Base-by-base conservation (phyloP, 2,113 vertebrate genomes). In the Forbesichthys agassizii region DNA sequence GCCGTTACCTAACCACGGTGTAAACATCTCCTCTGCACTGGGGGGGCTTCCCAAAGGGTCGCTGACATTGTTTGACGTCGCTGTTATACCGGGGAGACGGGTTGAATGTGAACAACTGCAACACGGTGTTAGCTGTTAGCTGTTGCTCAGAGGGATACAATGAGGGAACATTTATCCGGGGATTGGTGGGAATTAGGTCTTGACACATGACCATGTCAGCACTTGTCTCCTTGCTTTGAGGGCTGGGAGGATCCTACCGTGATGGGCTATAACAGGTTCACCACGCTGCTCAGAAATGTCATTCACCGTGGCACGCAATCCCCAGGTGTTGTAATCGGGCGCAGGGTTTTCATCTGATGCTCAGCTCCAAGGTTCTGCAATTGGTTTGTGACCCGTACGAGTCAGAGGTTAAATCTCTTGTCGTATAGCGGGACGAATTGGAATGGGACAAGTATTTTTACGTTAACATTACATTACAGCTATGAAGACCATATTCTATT, bases 21-120 rank as follows among this genome's bases (percentile, higher is more conserved):
- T 84, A 88, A 90, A 89, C 85, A 90, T 68, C 73, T 68, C 82
- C 77, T 86, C 71, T 4, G 61, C 47, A 48, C 71, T 54, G 69
- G 33, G 9, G 72, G 69, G 62, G 53, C 53, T 73, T 57, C 18
- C 69, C 0, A 57, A 0, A 11, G 51, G 58, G 75, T 80, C 66
- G 18, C 12, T 58, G 54, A 10, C 5, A 5, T 61, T 55, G 16
- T 62, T 27, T 27, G 27, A 27, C 27, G 27, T 27, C 27, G 27
- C 27, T 27, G 2, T 27, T 27, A 27, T 27, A 27, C 27, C 27
- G 27, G 27, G 27, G 27, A 66, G 47, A 68, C 49, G 60, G 18
- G 11, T 14, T 36, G 51, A 48, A 69, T 61, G 42, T 70, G 64
- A 60, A 55, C 20, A 1, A 48, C 70, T 36, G 68, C n/a, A 51